phyloP scores from a whole-genome alignment of 2,888 invertebrate species.

The Cryptocephalus moraei region DNA sequence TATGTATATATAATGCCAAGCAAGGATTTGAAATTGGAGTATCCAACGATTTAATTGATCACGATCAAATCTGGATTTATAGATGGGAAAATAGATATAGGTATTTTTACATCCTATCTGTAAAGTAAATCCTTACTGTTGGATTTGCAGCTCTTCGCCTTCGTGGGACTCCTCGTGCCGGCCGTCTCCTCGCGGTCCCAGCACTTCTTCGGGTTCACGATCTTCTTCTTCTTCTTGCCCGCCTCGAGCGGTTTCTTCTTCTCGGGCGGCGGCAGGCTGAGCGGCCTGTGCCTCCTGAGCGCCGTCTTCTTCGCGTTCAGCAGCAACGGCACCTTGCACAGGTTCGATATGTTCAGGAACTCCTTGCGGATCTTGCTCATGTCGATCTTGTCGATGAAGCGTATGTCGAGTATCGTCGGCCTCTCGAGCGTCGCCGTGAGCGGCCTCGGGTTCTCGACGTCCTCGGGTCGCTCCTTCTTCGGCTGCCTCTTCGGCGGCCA shows the following conservation, averaged over 20 bases:
- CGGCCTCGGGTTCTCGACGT: constrained; percentile 29
- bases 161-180: constrained; percentile 11
- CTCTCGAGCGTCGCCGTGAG: constrained; percentile 47
- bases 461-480: background rate
- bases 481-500: background rate
- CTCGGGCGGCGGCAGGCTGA: constrained; percentile 19
- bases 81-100: too few species aligned
- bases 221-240: constrained; percentile 14
- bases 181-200: constrained; percentile 26
- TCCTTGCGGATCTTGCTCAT: constrained; percentile 48
- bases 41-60: too few species aligned
- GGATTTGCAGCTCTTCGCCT: constrained; percentile 13
- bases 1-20: too few species aligned
- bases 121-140: too few species aligned
- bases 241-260: constrained; percentile 6
- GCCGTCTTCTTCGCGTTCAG: constrained; percentile 13
- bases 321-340: constrained; percentile 31
- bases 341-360: constrained; percentile 37
- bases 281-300: constrained; percentile 19
- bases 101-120: too few species aligned
- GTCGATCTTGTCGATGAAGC: constrained; percentile 43
- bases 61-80: too few species aligned
- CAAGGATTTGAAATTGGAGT: too few species aligned
- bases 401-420: constrained; percentile 44
- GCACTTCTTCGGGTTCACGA: constrained; percentile 21